phyloP scores from a whole-genome alignment of 2,888 invertebrate genomes.

The Agrotis puta region DNA sequence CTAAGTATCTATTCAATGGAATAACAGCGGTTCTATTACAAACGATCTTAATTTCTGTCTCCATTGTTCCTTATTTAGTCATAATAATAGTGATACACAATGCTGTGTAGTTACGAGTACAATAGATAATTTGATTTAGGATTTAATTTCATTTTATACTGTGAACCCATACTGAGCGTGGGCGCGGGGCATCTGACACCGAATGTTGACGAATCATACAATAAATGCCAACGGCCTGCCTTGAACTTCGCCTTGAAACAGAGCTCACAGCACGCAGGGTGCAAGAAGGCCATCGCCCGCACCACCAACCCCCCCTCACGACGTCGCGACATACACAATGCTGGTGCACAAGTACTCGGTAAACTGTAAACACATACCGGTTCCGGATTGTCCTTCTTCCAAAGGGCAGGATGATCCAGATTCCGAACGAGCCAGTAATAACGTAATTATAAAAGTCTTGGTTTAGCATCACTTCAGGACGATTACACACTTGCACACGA shows the following conservation, averaged over 20 bases:
- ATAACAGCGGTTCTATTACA: constrained; percentile 18
- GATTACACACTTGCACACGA: background rate
- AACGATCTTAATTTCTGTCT: constrained; percentile 31
- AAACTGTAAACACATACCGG: constrained; percentile 82
- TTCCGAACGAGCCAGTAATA: constrained; percentile 62
- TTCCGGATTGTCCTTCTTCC: constrained; percentile 76
- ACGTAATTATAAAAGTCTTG: constrained; percentile 44
- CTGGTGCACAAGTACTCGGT: constrained; percentile 70
- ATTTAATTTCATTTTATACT: constrained; percentile 65
- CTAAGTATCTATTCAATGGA: background rate
- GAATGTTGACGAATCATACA: constrained; percentile 84
- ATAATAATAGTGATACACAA: constrained; percentile 40
- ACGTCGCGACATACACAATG: constrained; percentile 69
- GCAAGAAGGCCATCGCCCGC: constrained; percentile 73
- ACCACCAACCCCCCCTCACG: constrained; percentile 66
- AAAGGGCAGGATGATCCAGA: constrained; percentile 81
- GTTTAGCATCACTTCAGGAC: constrained; percentile 23
- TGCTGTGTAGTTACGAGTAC: constrained; percentile 36
- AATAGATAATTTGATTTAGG: constrained; percentile 56
- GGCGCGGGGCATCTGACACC: constrained; percentile 66
- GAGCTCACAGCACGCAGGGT: constrained; percentile 74
- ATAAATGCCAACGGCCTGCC: constrained; percentile 90
- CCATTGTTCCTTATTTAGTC: constrained; percentile 32
- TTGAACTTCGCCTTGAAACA: constrained; percentile 86
- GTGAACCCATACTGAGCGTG: constrained; percentile 63